Evolutionary conservation across 2,113 vertebrate genomes (phyloP).

Genomic region (Corythornis madagascariensis): DNA sequence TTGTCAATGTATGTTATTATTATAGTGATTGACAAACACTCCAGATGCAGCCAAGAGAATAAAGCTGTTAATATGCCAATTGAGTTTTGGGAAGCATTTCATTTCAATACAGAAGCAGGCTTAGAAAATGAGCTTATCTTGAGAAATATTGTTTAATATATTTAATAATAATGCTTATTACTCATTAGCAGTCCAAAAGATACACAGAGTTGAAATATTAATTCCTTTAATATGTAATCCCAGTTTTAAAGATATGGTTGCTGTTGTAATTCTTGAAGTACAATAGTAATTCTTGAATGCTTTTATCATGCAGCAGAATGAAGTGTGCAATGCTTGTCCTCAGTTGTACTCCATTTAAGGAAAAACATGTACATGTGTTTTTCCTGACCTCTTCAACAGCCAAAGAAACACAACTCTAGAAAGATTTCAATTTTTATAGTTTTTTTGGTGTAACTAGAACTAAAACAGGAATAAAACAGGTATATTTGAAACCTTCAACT

Average conservation of each 20-base stretch:
- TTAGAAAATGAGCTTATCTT: background rate
- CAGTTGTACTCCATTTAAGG: background rate
- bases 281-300: too few relatives aligned
- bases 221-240: background rate
- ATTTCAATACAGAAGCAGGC: background rate
- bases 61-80: background rate
- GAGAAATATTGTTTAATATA: background rate
- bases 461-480: background rate
- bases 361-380: background rate
- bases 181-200: background rate
- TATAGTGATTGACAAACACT: background rate
- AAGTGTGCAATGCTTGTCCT: too few relatives aligned
- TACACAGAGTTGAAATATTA: background rate
- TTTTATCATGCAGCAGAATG: too few relatives aligned
- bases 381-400: background rate
- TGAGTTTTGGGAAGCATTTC: background rate
- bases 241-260: background rate
- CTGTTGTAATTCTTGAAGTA: background rate
- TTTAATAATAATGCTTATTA: background rate
- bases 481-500: too few relatives aligned
- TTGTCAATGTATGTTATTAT: background rate
- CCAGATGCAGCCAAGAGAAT: background rate
- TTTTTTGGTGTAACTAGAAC: background rate
- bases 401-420: background rate
- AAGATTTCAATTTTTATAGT: background rate